Percentiles rank a stretch among this genome's conserved stretches.
Conservation (phyloP, 1,140 invertebrate genomes). For the Drosophila lini region DNA sequence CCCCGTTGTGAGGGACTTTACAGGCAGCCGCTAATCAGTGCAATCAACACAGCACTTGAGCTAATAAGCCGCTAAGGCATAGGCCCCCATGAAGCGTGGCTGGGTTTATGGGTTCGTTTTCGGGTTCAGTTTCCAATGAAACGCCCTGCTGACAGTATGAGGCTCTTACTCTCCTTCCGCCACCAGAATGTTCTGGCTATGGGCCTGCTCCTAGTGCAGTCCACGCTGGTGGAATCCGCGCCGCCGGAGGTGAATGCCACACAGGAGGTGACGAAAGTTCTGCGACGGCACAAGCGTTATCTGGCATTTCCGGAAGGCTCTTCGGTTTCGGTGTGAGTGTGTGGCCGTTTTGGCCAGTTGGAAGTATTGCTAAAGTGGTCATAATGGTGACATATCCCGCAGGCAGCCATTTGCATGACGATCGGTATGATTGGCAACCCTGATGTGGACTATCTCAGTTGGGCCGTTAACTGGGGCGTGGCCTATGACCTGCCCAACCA, state of each 20-base stretch:
- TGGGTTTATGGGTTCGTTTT: background rate
- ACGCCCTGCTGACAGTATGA: conserved; percentile 48
- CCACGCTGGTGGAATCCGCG: background rate
- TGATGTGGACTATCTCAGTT: conserved; percentile 74
- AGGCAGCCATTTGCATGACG: conserved; percentile 81
- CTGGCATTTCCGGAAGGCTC: conserved; percentile 84
- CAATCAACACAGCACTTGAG: conserved; percentile 54
- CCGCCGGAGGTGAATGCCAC: conserved; percentile 37
- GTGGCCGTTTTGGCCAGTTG: background rate
- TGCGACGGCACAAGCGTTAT: conserved; percentile 77
- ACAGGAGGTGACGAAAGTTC: conserved; percentile 34
- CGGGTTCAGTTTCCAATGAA: conserved; percentile 41
- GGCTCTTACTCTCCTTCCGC: background rate
- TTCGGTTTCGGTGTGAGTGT: conserved; percentile 80
- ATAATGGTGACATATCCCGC: conserved; percentile 4
- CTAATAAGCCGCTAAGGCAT: conserved; percentile 43
- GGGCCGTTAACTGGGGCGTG: conserved; percentile 89
- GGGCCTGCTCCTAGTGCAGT: conserved; percentile 12
- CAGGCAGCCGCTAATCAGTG: conserved; percentile 60
- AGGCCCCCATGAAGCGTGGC: conserved; percentile 3
- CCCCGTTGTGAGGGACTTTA: conserved; percentile 31
- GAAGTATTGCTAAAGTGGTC: background rate
- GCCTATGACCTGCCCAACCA: conserved; percentile 90
- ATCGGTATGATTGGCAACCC: conserved; percentile 82
- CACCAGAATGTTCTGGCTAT: conserved; percentile 3